Conservation (phyloP, 2,113 vertebrate species). For the Oxygymnocypris stewartii region DNA sequence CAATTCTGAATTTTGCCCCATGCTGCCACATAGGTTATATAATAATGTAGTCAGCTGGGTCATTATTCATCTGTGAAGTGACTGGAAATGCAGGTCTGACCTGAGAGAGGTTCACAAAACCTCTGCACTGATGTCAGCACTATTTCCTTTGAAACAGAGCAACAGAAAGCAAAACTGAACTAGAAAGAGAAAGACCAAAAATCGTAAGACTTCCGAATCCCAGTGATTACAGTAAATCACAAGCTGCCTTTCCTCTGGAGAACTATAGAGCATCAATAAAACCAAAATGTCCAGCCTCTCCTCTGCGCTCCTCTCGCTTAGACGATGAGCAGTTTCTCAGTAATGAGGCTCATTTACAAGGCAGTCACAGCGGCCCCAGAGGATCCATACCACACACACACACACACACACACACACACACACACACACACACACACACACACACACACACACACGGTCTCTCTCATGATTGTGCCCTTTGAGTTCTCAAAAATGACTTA, state of each 20-base stretch:
- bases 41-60: background rate
- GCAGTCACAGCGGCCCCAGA: constrained; percentile 31
- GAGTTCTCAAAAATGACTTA: constrained; percentile 1
- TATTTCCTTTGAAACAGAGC: background rate
- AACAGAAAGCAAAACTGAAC: background rate
- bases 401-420: constrained; percentile 28
- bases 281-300: background rate
- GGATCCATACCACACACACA: constrained; percentile 7
- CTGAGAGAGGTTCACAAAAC: background rate
- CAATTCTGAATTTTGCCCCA: background rate
- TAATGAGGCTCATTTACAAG: constrained; percentile 49
- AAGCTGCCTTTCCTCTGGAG: background rate
- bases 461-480: constrained; percentile 21
- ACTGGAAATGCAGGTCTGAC: background rate
- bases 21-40: background rate
- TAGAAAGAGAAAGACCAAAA: background rate
- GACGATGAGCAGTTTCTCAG: constrained; percentile 8
- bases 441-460: constrained; percentile 28
- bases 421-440: background rate
- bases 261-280: constrained; percentile 6
- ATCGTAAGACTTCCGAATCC: background rate
- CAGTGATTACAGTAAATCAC: background rate
- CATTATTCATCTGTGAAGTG: background rate
- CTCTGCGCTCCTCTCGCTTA: background rate
- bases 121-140: background rate